phyloP scores from a whole-genome alignment of 37 sponge, comb jelly and placozoan genomes.

The Beroe ovata region DNA sequence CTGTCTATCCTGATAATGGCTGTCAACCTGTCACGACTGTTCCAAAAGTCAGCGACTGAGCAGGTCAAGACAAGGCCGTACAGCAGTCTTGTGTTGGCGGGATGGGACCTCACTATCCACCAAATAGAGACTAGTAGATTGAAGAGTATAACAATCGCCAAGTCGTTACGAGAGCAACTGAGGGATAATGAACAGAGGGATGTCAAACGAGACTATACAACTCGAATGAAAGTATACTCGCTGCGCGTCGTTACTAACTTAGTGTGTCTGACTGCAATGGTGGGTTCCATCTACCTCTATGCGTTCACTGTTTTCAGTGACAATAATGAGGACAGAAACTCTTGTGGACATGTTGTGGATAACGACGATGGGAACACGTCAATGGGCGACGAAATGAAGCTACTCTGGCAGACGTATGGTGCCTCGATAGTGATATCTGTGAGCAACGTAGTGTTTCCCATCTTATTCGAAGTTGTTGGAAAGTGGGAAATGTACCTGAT shows the following conservation, averaged over 20 bases:
- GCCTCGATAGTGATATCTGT: conserved; percentile 42
- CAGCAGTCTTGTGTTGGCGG: not conserved
- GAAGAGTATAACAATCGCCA: not conserved
- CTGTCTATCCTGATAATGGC: conserved; percentile 6
- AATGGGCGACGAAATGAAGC: not conserved
- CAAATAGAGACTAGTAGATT: not conserved
- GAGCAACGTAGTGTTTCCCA: conserved; percentile 27
- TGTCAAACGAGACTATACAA: not conserved
- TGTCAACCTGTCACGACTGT: conserved; percentile 4
- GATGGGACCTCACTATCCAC: conserved; percentile 12
- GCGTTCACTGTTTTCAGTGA: not conserved
- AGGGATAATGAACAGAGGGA: conserved; percentile 3
- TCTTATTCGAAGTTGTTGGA: conserved; percentile 27
- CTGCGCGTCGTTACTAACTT: conserved; percentile 22
- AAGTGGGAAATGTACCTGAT: conserved; percentile 19
- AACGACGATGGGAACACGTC: not conserved
- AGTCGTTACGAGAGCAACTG: conserved; percentile 28
- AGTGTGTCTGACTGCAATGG: conserved; percentile 1
- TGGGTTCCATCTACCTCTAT: conserved; percentile 14
- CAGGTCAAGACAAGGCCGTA: not conserved
- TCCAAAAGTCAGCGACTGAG: conserved; percentile 38
- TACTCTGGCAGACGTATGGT: not conserved
- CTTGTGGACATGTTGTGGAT: not conserved
- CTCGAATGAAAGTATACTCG: not conserved
- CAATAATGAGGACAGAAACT: not conserved